A percentile compares a stretch with the other conserved stretches of the same genome.
These are phyloP conservation scores for Salvelinus fontinalis DNA, from an alignment of 2,113 vertebrate species.

Conservation along the genomic window DNA sequence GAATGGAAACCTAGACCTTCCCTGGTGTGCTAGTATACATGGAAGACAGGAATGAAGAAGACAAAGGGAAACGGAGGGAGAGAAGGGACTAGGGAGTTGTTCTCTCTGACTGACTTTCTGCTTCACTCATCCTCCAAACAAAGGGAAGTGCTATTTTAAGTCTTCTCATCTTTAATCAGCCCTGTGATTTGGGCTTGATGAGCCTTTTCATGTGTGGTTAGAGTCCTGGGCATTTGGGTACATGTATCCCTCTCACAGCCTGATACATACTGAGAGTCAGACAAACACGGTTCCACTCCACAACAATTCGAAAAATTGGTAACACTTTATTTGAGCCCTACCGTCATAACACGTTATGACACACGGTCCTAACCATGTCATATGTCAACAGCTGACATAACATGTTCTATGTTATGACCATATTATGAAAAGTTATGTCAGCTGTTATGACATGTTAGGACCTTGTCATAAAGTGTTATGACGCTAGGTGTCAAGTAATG, in stretches of 20 bases:
- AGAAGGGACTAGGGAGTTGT: background rate
- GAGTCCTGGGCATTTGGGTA: background rate
- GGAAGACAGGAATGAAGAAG: background rate
- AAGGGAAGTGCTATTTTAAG: constrained; percentile 36
- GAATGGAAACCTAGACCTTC: constrained; percentile 30
- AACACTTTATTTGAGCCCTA: too few relatives aligned
- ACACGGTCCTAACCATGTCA: too few relatives aligned
- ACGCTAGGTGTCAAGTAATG: too few relatives aligned
- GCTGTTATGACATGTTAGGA: too few relatives aligned
- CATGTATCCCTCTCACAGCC: background rate
- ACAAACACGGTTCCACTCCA: background rate
- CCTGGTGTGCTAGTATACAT: background rate
- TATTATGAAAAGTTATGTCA: too few relatives aligned
- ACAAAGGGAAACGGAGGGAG: background rate
- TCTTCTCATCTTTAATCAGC: constrained; percentile 33
- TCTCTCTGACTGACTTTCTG: constrained; percentile 6
- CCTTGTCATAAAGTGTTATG: too few relatives aligned
- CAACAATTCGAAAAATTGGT: background rate
- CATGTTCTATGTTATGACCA: too few relatives aligned
- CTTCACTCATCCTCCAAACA: constrained; percentile 30
- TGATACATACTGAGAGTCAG: background rate
- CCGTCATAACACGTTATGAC: too few relatives aligned
- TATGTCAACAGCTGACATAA: too few relatives aligned
- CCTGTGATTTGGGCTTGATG: constrained; percentile 36
- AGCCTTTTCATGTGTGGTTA: constrained; percentile 20